These are phyloP conservation scores for crab-eating macaque (Macaca fascicularis) DNA, from an alignment of 2,113 vertebrate genomes.

Conservation along the genomic window DNA sequence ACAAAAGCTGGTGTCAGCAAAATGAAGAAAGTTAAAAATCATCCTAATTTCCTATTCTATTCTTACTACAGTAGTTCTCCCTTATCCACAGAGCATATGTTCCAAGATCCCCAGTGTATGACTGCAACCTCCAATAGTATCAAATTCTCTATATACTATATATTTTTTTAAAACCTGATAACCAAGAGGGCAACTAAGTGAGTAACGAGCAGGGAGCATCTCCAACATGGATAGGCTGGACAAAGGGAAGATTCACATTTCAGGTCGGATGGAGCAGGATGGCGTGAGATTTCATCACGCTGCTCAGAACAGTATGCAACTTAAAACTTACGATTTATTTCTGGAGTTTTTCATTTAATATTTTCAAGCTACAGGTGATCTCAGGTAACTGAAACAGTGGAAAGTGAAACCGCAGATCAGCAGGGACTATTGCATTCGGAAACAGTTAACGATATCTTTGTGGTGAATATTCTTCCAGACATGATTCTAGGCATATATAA, in stretches of 20 bases:
- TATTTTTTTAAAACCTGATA: neutral
- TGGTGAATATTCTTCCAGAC: neutral
- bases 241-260: neutral
- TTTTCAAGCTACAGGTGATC: neutral
- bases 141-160: neutral
- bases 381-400: neutral
- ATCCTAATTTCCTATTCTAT: neutral
- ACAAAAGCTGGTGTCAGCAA: neutral
- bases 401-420: neutral
- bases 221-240: neutral
- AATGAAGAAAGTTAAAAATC: neutral
- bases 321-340: neutral
- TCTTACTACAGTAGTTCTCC: neutral
- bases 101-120: neutral
- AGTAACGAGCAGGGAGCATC: neutral
- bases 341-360: neutral
- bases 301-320: neutral
- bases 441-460: neutral
- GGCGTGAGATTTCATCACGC: neutral
- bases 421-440: neutral
- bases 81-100: neutral
- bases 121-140: neutral
- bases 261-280: neutral
- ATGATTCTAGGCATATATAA: neutral
- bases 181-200: neutral